A percentile compares a stretch with the other conserved stretches of the same genome.
Conservation (phyloP, 2,797 vertebrate genomes). For the Orestias chungarensis region DNA sequence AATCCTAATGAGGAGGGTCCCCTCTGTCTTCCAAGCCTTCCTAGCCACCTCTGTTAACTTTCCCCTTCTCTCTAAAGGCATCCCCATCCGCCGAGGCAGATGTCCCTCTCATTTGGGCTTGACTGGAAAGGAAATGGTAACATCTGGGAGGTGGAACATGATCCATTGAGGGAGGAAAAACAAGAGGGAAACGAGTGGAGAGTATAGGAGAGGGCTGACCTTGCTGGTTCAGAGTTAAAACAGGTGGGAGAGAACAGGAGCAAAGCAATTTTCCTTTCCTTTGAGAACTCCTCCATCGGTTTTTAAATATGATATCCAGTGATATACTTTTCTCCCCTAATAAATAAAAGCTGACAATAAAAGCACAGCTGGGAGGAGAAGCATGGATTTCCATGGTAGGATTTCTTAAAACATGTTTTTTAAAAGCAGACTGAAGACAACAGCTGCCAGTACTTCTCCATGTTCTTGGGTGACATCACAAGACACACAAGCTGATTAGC, state of each 20-base stretch:
- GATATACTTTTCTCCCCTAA: background rate
- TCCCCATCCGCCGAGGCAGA: conserved; percentile 65
- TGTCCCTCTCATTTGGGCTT: conserved; percentile 73
- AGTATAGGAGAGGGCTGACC: conserved; percentile 56
- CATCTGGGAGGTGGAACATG: conserved; percentile 72
- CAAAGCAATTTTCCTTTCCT: conserved; percentile 1
- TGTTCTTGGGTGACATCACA: background rate
- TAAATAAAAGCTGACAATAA: background rate
- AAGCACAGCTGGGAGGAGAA: background rate
- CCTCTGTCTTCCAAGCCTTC: conserved; percentile 58
- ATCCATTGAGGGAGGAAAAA: conserved; percentile 48
- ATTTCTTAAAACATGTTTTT: background rate
- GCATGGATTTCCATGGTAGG: background rate
- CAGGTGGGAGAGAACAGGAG: conserved; percentile 52
- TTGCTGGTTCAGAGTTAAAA: conserved; percentile 66
- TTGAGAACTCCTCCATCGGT: background rate
- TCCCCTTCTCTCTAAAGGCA: conserved; percentile 65
- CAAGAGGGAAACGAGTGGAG: conserved; percentile 41
- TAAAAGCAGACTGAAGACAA: background rate
- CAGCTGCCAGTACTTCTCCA: background rate
- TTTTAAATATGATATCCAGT: background rate
- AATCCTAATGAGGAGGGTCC: conserved; percentile 54
- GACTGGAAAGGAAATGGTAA: conserved; percentile 72
- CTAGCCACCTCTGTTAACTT: conserved; percentile 66
- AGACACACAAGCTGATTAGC: background rate